phyloP scores from a whole-genome alignment of 2,888 invertebrate genomes.

The Schizaphis graminum region DNA sequence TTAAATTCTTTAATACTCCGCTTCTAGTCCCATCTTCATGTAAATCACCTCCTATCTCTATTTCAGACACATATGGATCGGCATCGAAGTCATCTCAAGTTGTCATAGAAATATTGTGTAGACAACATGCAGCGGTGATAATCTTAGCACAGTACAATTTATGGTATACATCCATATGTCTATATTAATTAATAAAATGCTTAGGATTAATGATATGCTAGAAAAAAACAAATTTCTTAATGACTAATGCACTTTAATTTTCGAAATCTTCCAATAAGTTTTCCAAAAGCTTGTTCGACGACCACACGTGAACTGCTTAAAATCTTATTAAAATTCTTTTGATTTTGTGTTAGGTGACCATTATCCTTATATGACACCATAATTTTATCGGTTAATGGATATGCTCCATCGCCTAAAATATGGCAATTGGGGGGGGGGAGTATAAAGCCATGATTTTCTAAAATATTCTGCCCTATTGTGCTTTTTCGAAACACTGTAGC shows the following conservation, averaged over 20 bases:
- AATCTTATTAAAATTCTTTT: conserved; percentile 54
- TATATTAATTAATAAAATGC: not conserved
- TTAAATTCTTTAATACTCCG: not conserved
- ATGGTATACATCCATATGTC: conserved; percentile 15
- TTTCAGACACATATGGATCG: not conserved
- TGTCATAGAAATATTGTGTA: not conserved
- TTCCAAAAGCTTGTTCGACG: not conserved
- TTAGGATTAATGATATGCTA: not conserved
- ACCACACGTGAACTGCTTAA: conserved; percentile 7
- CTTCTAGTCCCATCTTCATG: not conserved
- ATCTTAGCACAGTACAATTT: not conserved
- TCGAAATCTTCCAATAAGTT: not conserved
- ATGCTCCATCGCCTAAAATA: conserved; percentile 62
- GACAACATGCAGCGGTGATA: not conserved
- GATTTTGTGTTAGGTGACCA: conserved; percentile 43
- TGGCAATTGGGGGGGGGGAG: not conserved
- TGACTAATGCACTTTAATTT: conserved; percentile 5
- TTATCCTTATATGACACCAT: conserved; percentile 62
- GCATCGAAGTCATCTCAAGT: not conserved
- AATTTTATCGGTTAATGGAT: not conserved
- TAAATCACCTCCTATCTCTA: not conserved
- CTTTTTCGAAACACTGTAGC: conserved; percentile 60
- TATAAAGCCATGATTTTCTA: not conserved
- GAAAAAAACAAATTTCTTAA: not conserved
- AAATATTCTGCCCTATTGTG: not conserved